Evolutionary conservation across 2,113 vertebrate species (phyloP), one percentile per base, ranked within the genome.

Genomic region (Scomber japonicus): DNA sequence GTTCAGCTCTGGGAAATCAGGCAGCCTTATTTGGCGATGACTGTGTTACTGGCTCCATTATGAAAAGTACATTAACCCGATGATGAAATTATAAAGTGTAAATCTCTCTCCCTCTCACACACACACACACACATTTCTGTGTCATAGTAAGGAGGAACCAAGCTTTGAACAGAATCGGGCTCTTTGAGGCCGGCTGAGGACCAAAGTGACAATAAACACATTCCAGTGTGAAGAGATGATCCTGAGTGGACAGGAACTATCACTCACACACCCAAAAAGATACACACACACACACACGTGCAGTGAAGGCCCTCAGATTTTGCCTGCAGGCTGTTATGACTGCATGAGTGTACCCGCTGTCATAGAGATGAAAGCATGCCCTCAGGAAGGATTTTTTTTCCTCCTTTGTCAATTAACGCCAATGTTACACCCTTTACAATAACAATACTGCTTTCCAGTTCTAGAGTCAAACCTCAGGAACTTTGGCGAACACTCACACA

Each of bases 301-400:
- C 66, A 75, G 61, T 16, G 56, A 76, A 81, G 62, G 80, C 84
- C 70, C 72, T 27, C 68, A 87, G 84, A 82, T 77, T 76, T 30
- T 72, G 81, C 89, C 91, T 92, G 87, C 80, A 89, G 91, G 92
- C 91, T 94, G 87, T 92, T 94, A 83, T 93, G 91, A 79, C 94
- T 93, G 87, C 89, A 73, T 89, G 87, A 93, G 89, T 78, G 49
- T 92, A 93, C 91, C 89, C 67, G 76, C 91, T 89, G 91, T 92
- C 92, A 90, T 62, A 81, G 79, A 95, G 93, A 95, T 94, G 90
- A 95, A 95, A 95, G 94, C 84, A 14, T 80, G 79, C 89, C 93
- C 90, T 90, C 72, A 90, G 92, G 93, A 89, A 67, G 76, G 78
- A 67, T 63, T 89, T 89, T 86, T 89, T 84, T 80, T 51, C 1